Evolutionary conservation across 2,888 invertebrate genomes (phyloP), one percentile per base, ranked within the genome.

Genomic region (Eristalinus sepulchralis): DNA sequence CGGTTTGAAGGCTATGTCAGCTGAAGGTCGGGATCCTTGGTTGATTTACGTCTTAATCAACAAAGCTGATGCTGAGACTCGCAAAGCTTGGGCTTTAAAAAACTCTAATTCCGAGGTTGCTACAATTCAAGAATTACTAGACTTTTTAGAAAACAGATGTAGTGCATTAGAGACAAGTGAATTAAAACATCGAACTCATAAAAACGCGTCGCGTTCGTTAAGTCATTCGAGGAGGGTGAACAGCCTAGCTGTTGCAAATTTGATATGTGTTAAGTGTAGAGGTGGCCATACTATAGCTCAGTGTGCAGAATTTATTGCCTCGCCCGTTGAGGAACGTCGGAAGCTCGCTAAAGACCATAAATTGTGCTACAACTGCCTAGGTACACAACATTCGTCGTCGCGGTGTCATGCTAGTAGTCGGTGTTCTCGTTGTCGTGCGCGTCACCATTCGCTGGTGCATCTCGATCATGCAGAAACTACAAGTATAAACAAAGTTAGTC

Each of bases 301-400:
- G 31, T 55, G 67, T 33, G 8, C 53, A 5, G 33, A 67, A 2
- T 67, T 66, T 47, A 39, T 64, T 13, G 39, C 27, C 6, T 24
- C 39, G 64, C 13, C 64, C 24, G 39, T 64, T 13, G 27, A n/a
- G 24, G 24, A 20, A 4, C 31, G 62, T 33, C 72, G 62, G 1
- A n/a, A 27, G n/a, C 59, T 75, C 10, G 39, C 22, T 22, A 66
- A 31, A 13, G 76, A 67, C n/a, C 76, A 59, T 24, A 24, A 17
- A 24, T 34, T 55, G 0, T 73, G 63, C 17, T 64, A 73, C 17
- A 73, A 64, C 31, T 64, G 73, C 27, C 64, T 73, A 68, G 36
- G 68, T 27, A 62, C 67, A 24, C 22, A 77, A 24, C 77, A 77
- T 55, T 34, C 68, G 62, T 47, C 68, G 13, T 17, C 33, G 5